Evolutionary conservation across 2,113 vertebrate species (phyloP), one percentile per base, ranked within the genome.

Genomic region (Anhinga rufa): DNA sequence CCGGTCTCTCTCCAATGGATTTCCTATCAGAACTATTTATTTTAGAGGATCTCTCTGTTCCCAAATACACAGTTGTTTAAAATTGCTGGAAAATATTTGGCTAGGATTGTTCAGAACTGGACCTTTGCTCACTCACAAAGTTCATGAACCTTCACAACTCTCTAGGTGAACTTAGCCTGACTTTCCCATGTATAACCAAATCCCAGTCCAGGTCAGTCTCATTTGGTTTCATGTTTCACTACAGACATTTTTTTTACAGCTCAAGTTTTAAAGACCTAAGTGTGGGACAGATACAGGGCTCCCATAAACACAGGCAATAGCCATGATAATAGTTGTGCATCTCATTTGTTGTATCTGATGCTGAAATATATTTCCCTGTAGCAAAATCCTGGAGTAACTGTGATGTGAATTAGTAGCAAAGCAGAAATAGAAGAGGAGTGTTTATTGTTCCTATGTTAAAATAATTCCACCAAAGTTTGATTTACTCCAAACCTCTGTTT

Each of bases 71-170:
- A 54, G 31, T 79, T 57, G 44, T 80, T 91, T 92, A 65, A 79
- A 76, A 89, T 72, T 69, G 74, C 70, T 70, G 8, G 69, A 61
- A 66, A 38, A 87, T 1, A 1, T 40, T 88, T 95, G 42, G 54
- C 54, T 44, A 36, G 54, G 66, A 38, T 72, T 58, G 12, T 40
- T 94, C 54, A n/a, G 65, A 80, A 20, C 62, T 34, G 74, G 82
- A 57, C n/a, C 36, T 74, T 54, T 83, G 82, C 80, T 93, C 61
- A 10, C 24, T 66, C 61, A 9, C 40, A 44, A 89, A 76, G 89
- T 96, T 95, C 92, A 85, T 89, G 94, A 97, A 96, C 94, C 90
- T 89, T 93, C 86, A 72, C 94, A 95, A 14, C 62, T 91, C 93
- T 93, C 72, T 55, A 81, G 34, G 52, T 92, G 90, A 96, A 91